Percentiles rank a stretch among this genome's conserved stretches.
Conservation (phyloP, 2,113 vertebrate species). For the Dipodomys spectabilis region DNA sequence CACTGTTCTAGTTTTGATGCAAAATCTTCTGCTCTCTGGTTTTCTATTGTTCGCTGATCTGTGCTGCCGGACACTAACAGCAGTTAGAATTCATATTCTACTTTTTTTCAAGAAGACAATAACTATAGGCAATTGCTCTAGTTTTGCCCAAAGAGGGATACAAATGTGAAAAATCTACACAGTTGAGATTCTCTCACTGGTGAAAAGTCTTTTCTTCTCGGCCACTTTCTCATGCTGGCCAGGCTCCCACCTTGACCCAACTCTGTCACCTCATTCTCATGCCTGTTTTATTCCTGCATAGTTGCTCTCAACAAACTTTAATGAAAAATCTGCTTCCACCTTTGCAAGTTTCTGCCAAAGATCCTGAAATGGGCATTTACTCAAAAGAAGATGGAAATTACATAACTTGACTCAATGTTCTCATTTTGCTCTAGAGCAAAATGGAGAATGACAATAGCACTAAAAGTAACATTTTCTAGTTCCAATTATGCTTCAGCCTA, state of each 20-base stretch:
- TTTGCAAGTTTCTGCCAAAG: neutral
- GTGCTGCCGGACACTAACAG: neutral
- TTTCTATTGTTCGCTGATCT: neutral
- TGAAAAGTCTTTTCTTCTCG: neutral
- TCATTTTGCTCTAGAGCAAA: conserved; percentile 42
- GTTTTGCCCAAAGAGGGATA: neutral
- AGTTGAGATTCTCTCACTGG: neutral
- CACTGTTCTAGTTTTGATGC: neutral
- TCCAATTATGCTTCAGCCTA: conserved; percentile 5
- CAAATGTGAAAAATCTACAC: neutral
- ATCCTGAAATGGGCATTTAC: neutral
- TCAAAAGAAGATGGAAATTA: neutral
- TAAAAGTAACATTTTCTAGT: conserved; percentile 6
- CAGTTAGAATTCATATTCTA: conserved; percentile 17
- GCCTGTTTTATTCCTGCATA: neutral
- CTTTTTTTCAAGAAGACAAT: conserved; percentile 11
- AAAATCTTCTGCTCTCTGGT: neutral
- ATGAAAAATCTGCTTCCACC: neutral
- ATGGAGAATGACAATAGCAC: conserved; percentile 30
- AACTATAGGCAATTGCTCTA: neutral
- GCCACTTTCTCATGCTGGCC: neutral
- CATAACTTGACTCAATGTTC: neutral
- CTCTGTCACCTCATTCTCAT: neutral
- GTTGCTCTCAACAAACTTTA: neutral
- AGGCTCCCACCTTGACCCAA: neutral